A percentile compares a stretch with the other conserved stretches of the same genome.
These are phyloP conservation scores for Agriotes lineatus DNA, from an alignment of 2,888 invertebrate genomes.

Conservation along the genomic window DNA sequence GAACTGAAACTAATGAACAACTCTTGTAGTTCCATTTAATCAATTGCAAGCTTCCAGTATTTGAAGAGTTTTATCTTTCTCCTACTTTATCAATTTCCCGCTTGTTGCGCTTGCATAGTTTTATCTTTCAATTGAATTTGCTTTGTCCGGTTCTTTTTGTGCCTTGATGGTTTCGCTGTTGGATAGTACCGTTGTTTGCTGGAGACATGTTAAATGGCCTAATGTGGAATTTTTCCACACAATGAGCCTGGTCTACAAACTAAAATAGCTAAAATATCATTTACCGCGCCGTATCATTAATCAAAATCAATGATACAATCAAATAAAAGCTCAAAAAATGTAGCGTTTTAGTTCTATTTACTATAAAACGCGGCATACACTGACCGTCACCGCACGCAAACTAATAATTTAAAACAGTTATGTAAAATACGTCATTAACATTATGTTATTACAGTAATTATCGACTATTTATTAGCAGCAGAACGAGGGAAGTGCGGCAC, in stretches of 20 bases:
- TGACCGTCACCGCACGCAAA: slow-evolving; percentile 29
- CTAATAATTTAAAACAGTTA: slow-evolving; percentile 38
- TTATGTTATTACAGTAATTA: slow-evolving; percentile 34
- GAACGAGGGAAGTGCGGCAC: background rate
- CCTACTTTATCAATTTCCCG: slow-evolving; percentile 24
- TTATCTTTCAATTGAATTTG: slow-evolving; percentile 10
- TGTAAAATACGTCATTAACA: slow-evolving; percentile 33
- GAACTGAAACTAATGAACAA: slow-evolving; percentile 29
- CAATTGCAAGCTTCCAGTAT: slow-evolving; percentile 25
- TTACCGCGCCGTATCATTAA: slow-evolving; percentile 17
- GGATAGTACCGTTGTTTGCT: background rate
- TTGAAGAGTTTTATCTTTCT: slow-evolving; percentile 23
- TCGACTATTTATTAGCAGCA: slow-evolving; percentile 14
- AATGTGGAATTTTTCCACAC: background rate
- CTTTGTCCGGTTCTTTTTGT: background rate
- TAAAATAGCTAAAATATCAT: slow-evolving; percentile 6
- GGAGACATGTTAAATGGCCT: background rate
- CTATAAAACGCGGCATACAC: slow-evolving; percentile 22
- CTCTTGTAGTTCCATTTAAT: slow-evolving; percentile 35
- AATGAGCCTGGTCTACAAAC: background rate
- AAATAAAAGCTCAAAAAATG: slow-evolving; percentile 23
- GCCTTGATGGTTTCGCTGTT: background rate
- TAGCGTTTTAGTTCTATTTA: slow-evolving; percentile 25
- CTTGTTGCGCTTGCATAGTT: slow-evolving; percentile 22
- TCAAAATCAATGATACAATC: slow-evolving; percentile 30